Evolutionary conservation across 2,888 invertebrate species (phyloP).

Genomic region (Meteorus colon): DNA sequence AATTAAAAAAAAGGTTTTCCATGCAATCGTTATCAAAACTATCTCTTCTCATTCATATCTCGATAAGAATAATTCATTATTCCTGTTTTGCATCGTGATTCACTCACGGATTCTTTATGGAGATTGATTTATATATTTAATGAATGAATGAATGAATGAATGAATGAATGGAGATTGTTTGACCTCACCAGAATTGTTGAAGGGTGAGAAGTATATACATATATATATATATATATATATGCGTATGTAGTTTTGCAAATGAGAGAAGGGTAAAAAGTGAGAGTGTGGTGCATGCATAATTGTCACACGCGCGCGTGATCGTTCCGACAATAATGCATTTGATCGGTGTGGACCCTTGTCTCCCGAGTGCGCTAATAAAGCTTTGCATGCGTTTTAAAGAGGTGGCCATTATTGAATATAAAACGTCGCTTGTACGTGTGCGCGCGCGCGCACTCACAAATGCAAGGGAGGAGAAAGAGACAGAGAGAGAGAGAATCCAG

Average conservation of each 20-base stretch:
- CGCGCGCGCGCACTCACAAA: neutral
- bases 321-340: constrained; percentile 21
- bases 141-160: neutral
- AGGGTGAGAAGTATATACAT: constrained; percentile 9
- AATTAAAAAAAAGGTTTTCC: neutral
- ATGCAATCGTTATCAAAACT: neutral
- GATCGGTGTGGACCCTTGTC: constrained; percentile 15
- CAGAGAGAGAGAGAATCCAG: constrained; percentile 23
- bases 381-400: constrained; percentile 31
- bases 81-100: neutral
- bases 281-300: constrained; percentile 30
- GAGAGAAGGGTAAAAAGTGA: constrained; percentile 16
- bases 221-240: constrained; percentile 18
- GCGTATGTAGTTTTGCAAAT: neutral
- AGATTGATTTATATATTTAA: neutral
- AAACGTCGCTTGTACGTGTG: neutral
- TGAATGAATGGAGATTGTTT: neutral
- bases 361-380: constrained; percentile 41
- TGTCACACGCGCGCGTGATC: constrained; percentile 21
- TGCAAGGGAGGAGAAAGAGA: constrained; percentile 6
- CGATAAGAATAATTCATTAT: neutral
- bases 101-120: neutral
- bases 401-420: constrained; percentile 34
- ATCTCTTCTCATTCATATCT: neutral
- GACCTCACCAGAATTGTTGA: neutral